Conservation (phyloP, 2,113 vertebrate species). For the Columba livia region DNA sequence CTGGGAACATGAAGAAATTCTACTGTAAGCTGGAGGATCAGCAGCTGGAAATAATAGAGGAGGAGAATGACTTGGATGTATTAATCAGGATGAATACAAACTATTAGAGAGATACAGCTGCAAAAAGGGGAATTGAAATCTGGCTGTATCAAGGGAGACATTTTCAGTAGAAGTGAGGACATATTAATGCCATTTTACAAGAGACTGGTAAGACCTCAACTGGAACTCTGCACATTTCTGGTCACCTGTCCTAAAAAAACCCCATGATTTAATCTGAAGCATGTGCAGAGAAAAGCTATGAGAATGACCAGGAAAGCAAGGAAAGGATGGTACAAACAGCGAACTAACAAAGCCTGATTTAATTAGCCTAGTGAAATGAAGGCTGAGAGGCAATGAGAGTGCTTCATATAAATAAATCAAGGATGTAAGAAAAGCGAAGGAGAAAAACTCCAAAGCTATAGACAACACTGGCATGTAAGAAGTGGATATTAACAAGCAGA, state of each 20-base stretch:
- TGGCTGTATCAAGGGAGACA: background rate
- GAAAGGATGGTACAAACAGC: background rate
- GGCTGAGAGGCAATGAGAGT: background rate
- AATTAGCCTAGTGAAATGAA: background rate
- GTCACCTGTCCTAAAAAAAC: background rate
- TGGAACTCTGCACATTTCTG: background rate
- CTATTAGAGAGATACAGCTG: background rate
- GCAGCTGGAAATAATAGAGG: background rate
- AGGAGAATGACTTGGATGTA: background rate
- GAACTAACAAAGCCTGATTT: background rate
- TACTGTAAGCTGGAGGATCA: background rate
- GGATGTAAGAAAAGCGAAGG: background rate
- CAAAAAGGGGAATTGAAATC: background rate
- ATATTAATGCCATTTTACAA: background rate
- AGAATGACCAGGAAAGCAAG: background rate
- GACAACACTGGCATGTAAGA: background rate
- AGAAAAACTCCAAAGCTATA: background rate
- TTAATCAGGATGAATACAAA: constrained; percentile 2
- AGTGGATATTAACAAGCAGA: background rate
- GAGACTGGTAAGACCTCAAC: background rate
- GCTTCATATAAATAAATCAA: background rate
- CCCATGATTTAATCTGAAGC: background rate
- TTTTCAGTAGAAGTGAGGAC: background rate
- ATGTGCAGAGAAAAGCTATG: background rate
- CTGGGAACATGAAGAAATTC: background rate